A percentile compares a stretch with the other conserved stretches of the same genome.
phyloP scores from a whole-genome alignment of 2,888 invertebrate genomes.

The Hirtodrosophila alboralis region DNA sequence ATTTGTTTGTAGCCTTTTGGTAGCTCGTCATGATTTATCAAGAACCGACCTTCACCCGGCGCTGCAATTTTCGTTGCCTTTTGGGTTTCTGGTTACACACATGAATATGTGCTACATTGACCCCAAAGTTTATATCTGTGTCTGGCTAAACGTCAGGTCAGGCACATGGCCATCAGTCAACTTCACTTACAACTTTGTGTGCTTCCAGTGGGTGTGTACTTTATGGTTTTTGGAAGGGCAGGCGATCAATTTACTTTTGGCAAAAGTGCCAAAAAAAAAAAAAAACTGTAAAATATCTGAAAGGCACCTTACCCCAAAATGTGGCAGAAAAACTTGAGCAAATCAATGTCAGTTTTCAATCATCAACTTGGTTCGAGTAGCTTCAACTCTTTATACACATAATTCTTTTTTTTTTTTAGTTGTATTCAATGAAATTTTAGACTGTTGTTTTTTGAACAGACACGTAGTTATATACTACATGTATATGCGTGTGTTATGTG shows the following conservation, averaged over 20 bases:
- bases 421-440: slow-evolving; percentile 12
- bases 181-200: slow-evolving; percentile 37
- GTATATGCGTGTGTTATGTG: not conserved
- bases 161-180: slow-evolving; percentile 41
- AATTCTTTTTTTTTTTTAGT: not conserved
- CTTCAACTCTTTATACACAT: not conserved
- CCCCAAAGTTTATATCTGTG: slow-evolving; percentile 4
- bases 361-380: no score
- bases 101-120: not conserved
- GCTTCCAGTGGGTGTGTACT: slow-evolving; percentile 9
- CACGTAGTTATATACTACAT: slow-evolving; percentile 3
- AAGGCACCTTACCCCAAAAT: slow-evolving; percentile 9
- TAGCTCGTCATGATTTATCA: slow-evolving; percentile 30
- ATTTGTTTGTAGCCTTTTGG: slow-evolving; percentile 16
- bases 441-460: not conserved
- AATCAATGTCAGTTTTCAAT: not conserved
- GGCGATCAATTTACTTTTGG: slow-evolving; percentile 7
- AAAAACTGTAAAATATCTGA: not conserved
- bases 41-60: slow-evolving; percentile 9
- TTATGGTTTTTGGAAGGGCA: not conserved
- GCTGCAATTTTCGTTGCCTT: slow-evolving; percentile 8
- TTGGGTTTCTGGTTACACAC: slow-evolving; percentile 19
- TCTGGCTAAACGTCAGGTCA: slow-evolving; percentile 14
- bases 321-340: slow-evolving; percentile 10
- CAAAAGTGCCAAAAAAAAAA: no score